These are phyloP conservation scores for Noctua comes DNA, from an alignment of 2,888 invertebrate species.

Conservation along the genomic window DNA sequence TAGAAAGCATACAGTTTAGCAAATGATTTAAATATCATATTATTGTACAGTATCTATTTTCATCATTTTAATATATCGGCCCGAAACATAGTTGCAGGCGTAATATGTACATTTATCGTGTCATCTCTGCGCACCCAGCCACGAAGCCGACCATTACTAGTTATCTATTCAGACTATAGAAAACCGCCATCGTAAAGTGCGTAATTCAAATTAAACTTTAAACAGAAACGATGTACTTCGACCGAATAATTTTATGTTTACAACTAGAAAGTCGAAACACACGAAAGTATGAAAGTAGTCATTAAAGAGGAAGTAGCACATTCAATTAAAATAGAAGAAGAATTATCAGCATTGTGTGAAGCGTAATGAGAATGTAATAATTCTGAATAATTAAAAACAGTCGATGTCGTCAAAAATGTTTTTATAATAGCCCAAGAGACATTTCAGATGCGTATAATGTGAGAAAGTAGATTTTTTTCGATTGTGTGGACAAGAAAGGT, in stretches of 20 bases:
- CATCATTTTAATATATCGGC: constrained; percentile 36
- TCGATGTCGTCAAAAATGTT: constrained; percentile 70
- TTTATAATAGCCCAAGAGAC: constrained; percentile 71
- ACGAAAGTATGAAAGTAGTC: constrained; percentile 76
- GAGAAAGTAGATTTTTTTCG: constrained; percentile 68
- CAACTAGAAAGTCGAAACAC: constrained; percentile 81
- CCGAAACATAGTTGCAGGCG: constrained; percentile 60
- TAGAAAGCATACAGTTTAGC: not conserved
- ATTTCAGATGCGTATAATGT: constrained; percentile 68
- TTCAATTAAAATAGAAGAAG: constrained; percentile 77
- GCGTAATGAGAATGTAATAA: constrained; percentile 71
- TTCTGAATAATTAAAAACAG: constrained; percentile 66
- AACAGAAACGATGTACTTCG: constrained; percentile 65
- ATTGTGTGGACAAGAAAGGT: constrained; percentile 69
- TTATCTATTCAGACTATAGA: constrained; percentile 63
- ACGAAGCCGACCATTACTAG: constrained; percentile 62
- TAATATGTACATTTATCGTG: constrained; percentile 62
- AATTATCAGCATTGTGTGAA: constrained; percentile 74
- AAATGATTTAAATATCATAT: constrained; percentile 25
- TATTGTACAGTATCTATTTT: constrained; percentile 41
- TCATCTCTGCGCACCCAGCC: constrained; percentile 60
- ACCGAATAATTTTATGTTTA: constrained; percentile 78
- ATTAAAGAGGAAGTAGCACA: constrained; percentile 74
- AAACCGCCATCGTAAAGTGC: constrained; percentile 65
- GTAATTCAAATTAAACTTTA: constrained; percentile 67